Evolutionary conservation across 1,140 invertebrate genomes (phyloP), one percentile per base, ranked within the genome.

Genomic region (Caenorhabditis brenneri): DNA sequence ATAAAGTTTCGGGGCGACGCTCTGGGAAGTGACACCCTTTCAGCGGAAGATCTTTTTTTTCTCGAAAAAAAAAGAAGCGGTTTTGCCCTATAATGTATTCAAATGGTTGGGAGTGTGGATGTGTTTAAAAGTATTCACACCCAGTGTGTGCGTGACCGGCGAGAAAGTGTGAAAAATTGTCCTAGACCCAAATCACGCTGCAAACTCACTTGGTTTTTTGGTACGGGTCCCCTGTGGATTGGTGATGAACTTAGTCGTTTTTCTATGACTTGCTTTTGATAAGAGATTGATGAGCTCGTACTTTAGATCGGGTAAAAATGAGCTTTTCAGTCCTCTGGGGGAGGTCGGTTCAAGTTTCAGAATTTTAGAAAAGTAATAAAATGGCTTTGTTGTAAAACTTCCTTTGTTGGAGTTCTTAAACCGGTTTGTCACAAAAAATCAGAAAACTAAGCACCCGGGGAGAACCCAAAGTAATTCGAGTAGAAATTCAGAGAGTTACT

Each of bases 101-200:
- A 65, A 65, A 65, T 65, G 58, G 31, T 33, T n/a, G 31, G 12
- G 12, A 36, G 33, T 16, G 19, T 19, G 27, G 5, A 55, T 65
- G 58, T 65, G 33, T 39, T 65, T 65, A 36, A 31, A 36, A 33
- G 58, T 36, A 65, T 65, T 65, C 58, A 65, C 58, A 65, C 58
- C 12, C 24, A 1, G 55, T 27, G 55, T n/a, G 16, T 36, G 58
- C 58, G 58, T 36, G 33, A 33, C 29, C 12, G 16, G 6, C 4
- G 27, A 12, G 36, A 65, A 36, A 65, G 22, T 27, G 19, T 16
- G 12, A 4, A 36, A 27, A 36, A 29, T 16, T 29, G 24, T 58
- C 6, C 24, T 58, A 19, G 29, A 9, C 1, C 0, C 15, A 65
- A 65, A 65, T 65, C 58, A 53, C 16, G 49, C 16, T 65, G 58